A percentile compares a stretch with the other conserved stretches of the same genome.
Evolutionary conservation across 2,797 vertebrate genomes (phyloP).

Genomic region (Micropoecilia bifurca): DNA sequence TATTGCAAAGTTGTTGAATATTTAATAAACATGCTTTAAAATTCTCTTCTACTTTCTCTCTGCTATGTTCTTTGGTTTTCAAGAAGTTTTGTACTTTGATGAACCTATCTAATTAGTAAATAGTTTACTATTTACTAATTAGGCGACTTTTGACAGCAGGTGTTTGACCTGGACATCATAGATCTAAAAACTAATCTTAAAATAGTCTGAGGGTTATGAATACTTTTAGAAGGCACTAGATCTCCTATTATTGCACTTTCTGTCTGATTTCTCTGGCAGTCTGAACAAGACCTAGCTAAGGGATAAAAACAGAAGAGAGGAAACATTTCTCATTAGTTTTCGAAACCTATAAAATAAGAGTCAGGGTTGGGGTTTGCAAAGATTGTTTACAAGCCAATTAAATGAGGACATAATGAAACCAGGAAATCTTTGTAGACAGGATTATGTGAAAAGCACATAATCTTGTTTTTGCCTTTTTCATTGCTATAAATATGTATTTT

Average conservation of each 20-base stretch:
- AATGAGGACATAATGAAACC: not conserved
- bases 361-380: not conserved
- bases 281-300: not conserved
- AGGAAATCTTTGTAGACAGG: not conserved
- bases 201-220: not conserved
- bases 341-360: not conserved
- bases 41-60: no score
- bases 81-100: not conserved
- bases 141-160: not conserved
- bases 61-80: not conserved
- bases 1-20: no score
- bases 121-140: not conserved
- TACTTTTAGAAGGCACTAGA: not conserved
- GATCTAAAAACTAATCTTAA: no score
- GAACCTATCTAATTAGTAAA: no score
- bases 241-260: not conserved
- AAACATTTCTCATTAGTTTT: constrained; percentile 2
- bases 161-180: no score
- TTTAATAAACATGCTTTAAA: no score
- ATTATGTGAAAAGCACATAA: not conserved
- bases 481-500: not conserved
- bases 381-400: not conserved
- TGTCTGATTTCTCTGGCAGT: not conserved
- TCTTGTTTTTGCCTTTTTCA: not conserved
- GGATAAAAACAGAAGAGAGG: not conserved